Evolutionary conservation across 2,113 vertebrate species (phyloP).

Genomic region (Lagopus leucura): DNA sequence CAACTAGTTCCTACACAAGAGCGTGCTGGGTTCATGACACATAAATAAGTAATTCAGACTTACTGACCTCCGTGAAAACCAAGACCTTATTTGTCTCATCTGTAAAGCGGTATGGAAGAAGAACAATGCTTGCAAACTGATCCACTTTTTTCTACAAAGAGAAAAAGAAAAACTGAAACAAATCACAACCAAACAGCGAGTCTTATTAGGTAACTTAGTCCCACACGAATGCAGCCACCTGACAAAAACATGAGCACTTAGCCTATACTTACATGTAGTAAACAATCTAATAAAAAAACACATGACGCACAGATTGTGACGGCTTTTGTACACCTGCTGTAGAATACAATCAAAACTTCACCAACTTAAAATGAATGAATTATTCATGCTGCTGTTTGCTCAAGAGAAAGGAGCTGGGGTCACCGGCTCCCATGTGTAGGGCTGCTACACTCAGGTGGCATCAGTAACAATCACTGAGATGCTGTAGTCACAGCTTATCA

Average conservation of each 20-base stretch:
- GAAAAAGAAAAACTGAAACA: neutral
- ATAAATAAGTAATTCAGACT: neutral
- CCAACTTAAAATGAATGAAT: neutral
- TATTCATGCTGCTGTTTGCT: neutral
- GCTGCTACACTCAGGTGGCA: neutral
- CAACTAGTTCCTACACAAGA: no score
- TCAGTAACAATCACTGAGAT: neutral
- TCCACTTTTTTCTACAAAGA: slow-evolving; percentile 89
- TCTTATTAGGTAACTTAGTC: no score
- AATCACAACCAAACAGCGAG: rapidly evolving
- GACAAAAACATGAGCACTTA: neutral
- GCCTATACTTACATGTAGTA: no score
- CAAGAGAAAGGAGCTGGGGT: neutral
- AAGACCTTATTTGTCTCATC: slow-evolving; percentile 84
- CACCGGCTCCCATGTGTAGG: rapidly evolving
- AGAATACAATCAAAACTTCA: neutral
- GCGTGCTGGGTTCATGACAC: neutral
- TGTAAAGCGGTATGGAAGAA: slow-evolving; percentile 82
- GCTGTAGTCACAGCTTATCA: neutral
- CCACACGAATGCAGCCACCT: rapidly evolving
- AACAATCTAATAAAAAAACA: neutral
- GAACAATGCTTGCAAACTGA: slow-evolving; percentile 81
- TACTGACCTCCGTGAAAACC: slow-evolving; percentile 90
- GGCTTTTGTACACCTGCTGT: neutral
- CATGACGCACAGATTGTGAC: rapidly evolving